Base-by-base conservation (phyloP, 2,888 invertebrate species). In the Eupithecia pulchellata region DNA sequence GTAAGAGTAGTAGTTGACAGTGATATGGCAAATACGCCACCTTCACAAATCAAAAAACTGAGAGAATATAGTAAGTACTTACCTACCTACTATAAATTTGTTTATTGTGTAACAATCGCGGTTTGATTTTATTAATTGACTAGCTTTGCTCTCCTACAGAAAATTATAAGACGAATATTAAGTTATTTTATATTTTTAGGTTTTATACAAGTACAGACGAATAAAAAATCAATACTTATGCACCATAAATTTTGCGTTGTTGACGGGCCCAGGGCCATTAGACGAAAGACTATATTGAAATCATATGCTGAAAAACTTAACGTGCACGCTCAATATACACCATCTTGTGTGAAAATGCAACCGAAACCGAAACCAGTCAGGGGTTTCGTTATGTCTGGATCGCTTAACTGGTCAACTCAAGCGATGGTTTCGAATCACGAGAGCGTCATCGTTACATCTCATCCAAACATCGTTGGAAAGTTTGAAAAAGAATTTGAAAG, bases 161-260 rank as follows among this genome's bases (percentile, higher is more conserved):
- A 13, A 17, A 20, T 52, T 27, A 11, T 3, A 4, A 17, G 4
- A 17, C 6, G 27, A 2, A 14, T 27, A 4, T 14, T 29, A n/a
- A n/a, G n/a, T 14, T 57, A 17, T 30, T 32, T 39, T 20, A 57
- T 25, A 17, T 0, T 77, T 69, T 75, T 84, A 94, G 94, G 94
- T 89, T 94, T 94, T 77, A 93, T 94, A 70, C 87, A 92, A 81
- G 92, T 94, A 69, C 94, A 94, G 79, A 92, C 90, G 27, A 93
- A 90, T 73, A 92, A 90, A 66, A 91, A 91, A 68, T 89, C 95
- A 0, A 95, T 93, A 81, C 88, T 96, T 76, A 97, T 98, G 97
- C 98, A 98, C 84, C 97, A 98, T 86, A 98, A 98, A 86, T 97
- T 97, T 91, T 96, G 95, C 72, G 87, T 97, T 61, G 89, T 97